phyloP scores from a whole-genome alignment of 2,888 invertebrate species.

The Craniophora ligustri region DNA sequence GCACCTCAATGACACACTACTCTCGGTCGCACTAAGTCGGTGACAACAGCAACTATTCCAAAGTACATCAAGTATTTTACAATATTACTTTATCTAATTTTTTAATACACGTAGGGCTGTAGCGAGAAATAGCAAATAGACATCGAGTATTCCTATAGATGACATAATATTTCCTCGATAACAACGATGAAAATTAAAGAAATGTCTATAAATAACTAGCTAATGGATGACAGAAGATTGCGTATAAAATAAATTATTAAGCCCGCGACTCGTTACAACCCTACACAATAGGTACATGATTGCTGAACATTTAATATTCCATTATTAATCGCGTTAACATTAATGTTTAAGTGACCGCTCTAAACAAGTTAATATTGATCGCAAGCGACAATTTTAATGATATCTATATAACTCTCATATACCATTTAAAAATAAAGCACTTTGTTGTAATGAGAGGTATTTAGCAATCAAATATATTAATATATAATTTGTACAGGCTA shows the following conservation, averaged over 20 bases:
- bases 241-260: slow-evolving; percentile 7
- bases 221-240: slow-evolving; percentile 25
- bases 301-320: slow-evolving; percentile 54
- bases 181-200: slow-evolving; percentile 13
- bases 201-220: slow-evolving; percentile 43
- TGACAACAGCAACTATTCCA: slow-evolving; percentile 52
- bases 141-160: slow-evolving; percentile 10
- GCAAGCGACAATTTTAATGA: slow-evolving; percentile 62
- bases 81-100: slow-evolving; percentile 59
- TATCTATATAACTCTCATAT: slow-evolving; percentile 67
- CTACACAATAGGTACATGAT: slow-evolving; percentile 45
- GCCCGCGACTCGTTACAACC: slow-evolving; percentile 41
- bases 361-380: slow-evolving; percentile 52
- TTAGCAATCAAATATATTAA: slow-evolving; percentile 76
- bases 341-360: slow-evolving; percentile 51
- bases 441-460: slow-evolving; percentile 74
- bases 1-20: slow-evolving; percentile 38
- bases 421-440: slow-evolving; percentile 76
- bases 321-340: slow-evolving; percentile 49
- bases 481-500: slow-evolving; percentile 80
- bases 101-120: slow-evolving; percentile 42
- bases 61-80: slow-evolving; percentile 62
- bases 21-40: slow-evolving; percentile 60
- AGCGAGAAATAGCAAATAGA: slow-evolving; percentile 30
- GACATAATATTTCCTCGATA: slow-evolving; percentile 9